phyloP scores from a whole-genome alignment of 1,140 invertebrate genomes.

The Pachyrhynchus sulphureomaculatus region DNA sequence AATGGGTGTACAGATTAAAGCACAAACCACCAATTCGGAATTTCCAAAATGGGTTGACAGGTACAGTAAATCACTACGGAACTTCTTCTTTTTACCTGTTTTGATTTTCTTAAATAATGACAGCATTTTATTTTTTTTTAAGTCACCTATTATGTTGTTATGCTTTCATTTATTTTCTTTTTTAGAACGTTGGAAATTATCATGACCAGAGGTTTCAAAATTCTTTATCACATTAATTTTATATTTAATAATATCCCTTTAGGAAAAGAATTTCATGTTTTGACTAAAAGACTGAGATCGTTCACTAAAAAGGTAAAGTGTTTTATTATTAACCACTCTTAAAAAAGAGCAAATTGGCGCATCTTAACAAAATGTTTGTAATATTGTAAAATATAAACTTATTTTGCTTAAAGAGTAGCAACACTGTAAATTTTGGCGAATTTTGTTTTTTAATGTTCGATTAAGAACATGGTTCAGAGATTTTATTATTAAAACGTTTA shows the following conservation, averaged over 20 bases:
- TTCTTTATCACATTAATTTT: conserved; percentile 27
- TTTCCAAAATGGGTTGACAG: conserved; percentile 74
- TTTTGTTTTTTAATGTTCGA: no score
- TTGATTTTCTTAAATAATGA: neutral
- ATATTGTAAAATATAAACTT: no score
- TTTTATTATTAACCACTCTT: no score
- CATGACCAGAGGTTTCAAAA: conserved; percentile 27
- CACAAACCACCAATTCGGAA: conserved; percentile 66
- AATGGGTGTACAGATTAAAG: conserved; percentile 74
- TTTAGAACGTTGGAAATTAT: conserved; percentile 33
- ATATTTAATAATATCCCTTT: conserved; percentile 19
- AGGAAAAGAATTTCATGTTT: conserved; percentile 9
- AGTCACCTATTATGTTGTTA: neutral
- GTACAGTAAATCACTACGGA: no score
- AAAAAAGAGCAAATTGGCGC: no score
- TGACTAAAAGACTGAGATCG: conserved; percentile 1
- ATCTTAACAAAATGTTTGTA: no score
- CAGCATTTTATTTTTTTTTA: neutral
- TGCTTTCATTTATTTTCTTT: neutral
- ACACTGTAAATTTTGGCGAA: no score
- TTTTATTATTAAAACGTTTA: no score
- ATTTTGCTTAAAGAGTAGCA: no score
- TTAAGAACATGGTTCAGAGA: no score
- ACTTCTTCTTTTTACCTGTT: neutral
- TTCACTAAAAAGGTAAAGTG: conserved; percentile 29